Base-by-base conservation (phyloP, 2,113 vertebrate genomes). In the Passerina amoena region DNA sequence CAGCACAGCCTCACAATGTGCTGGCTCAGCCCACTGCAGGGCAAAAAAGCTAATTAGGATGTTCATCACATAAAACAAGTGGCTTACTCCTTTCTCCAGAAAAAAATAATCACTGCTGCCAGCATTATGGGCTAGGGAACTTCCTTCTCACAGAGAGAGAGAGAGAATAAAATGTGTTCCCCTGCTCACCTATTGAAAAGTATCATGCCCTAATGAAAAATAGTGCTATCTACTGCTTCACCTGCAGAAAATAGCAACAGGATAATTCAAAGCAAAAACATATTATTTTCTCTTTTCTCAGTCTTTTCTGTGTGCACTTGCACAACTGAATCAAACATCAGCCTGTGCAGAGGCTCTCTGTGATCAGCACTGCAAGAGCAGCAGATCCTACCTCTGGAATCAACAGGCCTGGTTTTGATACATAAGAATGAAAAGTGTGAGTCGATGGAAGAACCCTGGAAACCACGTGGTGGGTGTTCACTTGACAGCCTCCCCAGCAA, bases 261-360 rank as follows among this genome's bases (percentile, higher is more conserved):
- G 8, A 76, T 3, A 80, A 59, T 53, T 13, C 24, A 51, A 51
- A 53, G 40, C 13, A 63, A 70, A 93, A 66, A 0, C 12, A 40
- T 5, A 6, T 48, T 18, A 5, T 70, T 78, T 88, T 53, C 7
- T 16, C 82, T 91, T 60, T 33, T 13, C 27, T 56, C 51, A 40
- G 1, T 31, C n/a, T 48, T 14, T 30, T 33, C 51, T 47, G 14
- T 44, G 3, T 33, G 13, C 33, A 18, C 24, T 70, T 54, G 19
- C 31, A 60, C 20, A 2, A 2, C 11, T 0, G 2, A 64, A 69
- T 54, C 2, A 2, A 85, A 40, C 0, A 0, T 12, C 27, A 51
- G 38, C 22, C 33, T 61, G 14, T 0, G 0, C 40, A 65, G 48
- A 76, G 23, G 20, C 35, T 73, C 22, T 21, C 12, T 7, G 14